Conservation (phyloP, 1,140 invertebrate species). For the Euura saliciscinereae region DNA sequence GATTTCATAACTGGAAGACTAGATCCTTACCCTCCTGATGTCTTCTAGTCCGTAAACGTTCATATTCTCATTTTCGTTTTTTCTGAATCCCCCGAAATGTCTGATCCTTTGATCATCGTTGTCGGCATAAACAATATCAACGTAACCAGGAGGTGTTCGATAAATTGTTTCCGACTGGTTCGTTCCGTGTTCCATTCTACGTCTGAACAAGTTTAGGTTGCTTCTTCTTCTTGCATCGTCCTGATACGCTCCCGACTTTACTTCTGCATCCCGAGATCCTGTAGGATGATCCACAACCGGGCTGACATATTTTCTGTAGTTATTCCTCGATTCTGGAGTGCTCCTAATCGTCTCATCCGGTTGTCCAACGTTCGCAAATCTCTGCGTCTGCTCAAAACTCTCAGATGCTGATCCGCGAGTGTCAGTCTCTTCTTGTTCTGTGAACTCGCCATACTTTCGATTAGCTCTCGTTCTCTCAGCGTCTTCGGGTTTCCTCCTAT, state of each 20-base stretch:
- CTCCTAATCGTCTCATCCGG: background rate
- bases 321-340: background rate
- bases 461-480: background rate
- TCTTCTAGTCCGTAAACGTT: conserved; percentile 43
- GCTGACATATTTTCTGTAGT: background rate
- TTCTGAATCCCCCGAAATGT: conserved; percentile 43
- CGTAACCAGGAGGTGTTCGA: conserved; percentile 33
- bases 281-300: background rate
- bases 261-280: no score
- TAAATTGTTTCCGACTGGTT: background rate
- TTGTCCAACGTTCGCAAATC: background rate
- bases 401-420: conserved; percentile 25
- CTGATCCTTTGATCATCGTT: conserved; percentile 30
- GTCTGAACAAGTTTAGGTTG: background rate
- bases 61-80: conserved; percentile 28
- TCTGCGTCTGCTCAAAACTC: conserved; percentile 20
- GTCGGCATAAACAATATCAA: conserved; percentile 52
- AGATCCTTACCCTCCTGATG: conserved; percentile 38
- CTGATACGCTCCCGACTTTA: background rate
- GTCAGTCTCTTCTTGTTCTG: background rate
- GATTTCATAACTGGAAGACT: background rate
- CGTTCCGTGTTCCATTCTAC: background rate
- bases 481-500: background rate
- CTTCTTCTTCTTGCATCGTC: background rate
- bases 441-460: background rate